These are phyloP conservation scores for Epizoanthus stellaris DNA, from an alignment of 92 coral and sea anemone species.

Conservation along the genomic window DNA sequence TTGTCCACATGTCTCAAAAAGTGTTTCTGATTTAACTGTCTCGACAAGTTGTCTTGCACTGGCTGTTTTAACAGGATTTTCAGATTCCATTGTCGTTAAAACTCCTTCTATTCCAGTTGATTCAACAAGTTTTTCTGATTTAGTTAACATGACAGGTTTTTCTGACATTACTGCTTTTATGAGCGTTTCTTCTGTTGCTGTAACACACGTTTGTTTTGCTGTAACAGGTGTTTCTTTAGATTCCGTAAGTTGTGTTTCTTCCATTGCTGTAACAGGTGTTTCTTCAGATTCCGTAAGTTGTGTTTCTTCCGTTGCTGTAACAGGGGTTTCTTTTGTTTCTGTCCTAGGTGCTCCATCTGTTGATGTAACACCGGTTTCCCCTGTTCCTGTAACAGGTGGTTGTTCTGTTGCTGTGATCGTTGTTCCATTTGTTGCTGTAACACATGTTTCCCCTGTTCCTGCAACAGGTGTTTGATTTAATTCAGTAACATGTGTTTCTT, in stretches of 20 bases:
- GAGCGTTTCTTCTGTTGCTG: neutral
- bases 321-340: no score
- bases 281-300: neutral
- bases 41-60: no score
- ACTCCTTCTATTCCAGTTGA: neutral
- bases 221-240: neutral
- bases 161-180: neutral
- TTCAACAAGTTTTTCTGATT: neutral
- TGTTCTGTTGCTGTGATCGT: no score
- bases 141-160: neutral
- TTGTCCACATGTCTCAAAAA: neutral
- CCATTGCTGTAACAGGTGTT: neutral
- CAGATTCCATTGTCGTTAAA: neutral
- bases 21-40: no score
- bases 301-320: neutral
- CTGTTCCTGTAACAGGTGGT: no score
- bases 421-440: no score
- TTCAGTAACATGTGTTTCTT: no score
- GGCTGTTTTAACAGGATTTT: no score
- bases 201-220: neutral
- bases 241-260: neutral
- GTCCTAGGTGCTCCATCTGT: no score
- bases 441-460: no score
- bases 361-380: no score
- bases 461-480: no score